Evolutionary conservation across 2,113 vertebrate species (phyloP), one percentile per base, ranked within the genome.

Genomic region (Phoxinus phoxinus): DNA sequence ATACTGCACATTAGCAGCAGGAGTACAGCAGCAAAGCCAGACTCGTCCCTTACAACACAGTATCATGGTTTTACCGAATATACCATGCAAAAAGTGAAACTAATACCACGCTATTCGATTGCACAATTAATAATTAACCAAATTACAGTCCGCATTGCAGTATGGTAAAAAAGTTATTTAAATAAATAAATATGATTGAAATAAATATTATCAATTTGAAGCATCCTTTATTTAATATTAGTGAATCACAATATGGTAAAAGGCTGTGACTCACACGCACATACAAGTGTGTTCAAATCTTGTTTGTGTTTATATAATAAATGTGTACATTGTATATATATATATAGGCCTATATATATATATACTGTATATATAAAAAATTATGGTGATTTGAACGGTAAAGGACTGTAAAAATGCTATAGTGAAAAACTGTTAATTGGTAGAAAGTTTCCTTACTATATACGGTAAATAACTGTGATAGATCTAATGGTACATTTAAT

Each of bases 11-110:
- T 71, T 71, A 25, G 48, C 59, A 73, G 51, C 27, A 63, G 72
- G 61, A 72, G 73, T 46, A 76, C 67, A 80, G 44, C 65, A 83
- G 73, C 63, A 88, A 88, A 83, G 46, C 27, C n/a, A 25, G 25
- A 72, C 65, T 46, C 61, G 2, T 44, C 53, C 3, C 21, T 65
- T 76, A 11, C 53, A 61, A 27, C 53, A 51, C 21, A 56, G 27
- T 5, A 56, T 4, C 27, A 76, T 11, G 4, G 10, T 21, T 41
- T n/a, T 37, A 37, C 30, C 76, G 8, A 37, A 59, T 37, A 59
- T 9, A 72, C 19, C 63, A 19, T 23, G 11, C 37, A 25, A 46
- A 46, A n/a, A 8, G 11, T 15, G 41, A 46, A 8, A 15, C 23
- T 25, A 25, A 73, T 15, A 46, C 1, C 21, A 1, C 3, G 37